Conservation (phyloP, 2,797 vertebrate genomes). For the Anisognathus igniventris region DNA sequence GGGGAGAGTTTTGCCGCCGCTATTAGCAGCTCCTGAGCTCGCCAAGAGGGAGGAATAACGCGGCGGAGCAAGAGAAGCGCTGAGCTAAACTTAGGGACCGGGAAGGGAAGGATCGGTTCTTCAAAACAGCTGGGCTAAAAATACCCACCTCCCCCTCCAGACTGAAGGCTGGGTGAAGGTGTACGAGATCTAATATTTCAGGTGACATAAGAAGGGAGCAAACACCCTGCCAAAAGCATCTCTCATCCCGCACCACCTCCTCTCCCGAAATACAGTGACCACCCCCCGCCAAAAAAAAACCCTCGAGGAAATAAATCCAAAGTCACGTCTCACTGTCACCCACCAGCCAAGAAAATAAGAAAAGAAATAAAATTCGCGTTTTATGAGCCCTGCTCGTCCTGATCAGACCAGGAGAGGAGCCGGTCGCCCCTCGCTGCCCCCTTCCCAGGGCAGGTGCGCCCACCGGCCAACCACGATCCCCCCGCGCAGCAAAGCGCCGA, state of each 20-base stretch:
- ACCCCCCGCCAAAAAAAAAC: not conserved
- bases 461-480: not conserved
- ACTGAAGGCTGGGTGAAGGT: not conserved
- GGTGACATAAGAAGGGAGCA: constrained; percentile 9
- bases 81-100: not conserved
- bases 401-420: not conserved
- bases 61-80: not conserved
- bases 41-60: not conserved
- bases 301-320: not conserved
- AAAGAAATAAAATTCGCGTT: not conserved
- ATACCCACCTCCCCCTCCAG: not conserved
- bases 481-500: not conserved
- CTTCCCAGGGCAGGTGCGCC: not conserved
- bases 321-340: not conserved
- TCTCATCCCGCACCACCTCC: not conserved
- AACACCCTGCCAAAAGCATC: not conserved
- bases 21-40: not conserved
- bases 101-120: not conserved
- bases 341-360: not conserved
- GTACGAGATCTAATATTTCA: not conserved
- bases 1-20: not conserved
- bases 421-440: not conserved
- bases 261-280: not conserved
- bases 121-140: not conserved
- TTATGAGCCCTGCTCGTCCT: not conserved